phyloP scores from a whole-genome alignment of 2,888 invertebrate genomes.

The Euzetes globulus region DNA sequence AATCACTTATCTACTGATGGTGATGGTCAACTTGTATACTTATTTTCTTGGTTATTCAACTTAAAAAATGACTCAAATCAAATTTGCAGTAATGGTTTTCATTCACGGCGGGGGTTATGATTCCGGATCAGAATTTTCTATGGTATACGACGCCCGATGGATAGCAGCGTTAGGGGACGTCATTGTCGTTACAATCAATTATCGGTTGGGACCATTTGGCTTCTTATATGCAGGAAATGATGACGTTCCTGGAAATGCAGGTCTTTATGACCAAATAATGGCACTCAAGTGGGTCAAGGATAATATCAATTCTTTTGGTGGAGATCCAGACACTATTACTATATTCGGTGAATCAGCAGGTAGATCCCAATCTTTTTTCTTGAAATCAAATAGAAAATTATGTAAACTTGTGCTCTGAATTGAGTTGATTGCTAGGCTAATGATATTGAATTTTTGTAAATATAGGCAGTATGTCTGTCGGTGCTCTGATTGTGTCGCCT shows the following conservation, averaged over 20 bases:
- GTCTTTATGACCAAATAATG: constrained; percentile 51
- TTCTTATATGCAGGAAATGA: constrained; percentile 32
- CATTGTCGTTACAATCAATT: constrained; percentile 51
- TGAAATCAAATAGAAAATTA: too few relatives aligned
- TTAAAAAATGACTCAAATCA: not conserved
- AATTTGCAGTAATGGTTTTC: constrained; percentile 45
- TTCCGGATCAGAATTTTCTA: constrained; percentile 41
- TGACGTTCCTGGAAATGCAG: constrained; percentile 50
- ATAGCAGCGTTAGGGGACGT: constrained; percentile 47
- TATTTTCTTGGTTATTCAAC: too few relatives aligned
- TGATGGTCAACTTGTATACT: too few relatives aligned
- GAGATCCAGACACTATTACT: constrained; percentile 47
- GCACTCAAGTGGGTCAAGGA: constrained; percentile 44
- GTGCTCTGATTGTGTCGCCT: constrained; percentile 18
- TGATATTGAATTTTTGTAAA: too few relatives aligned
- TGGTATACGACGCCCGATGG: constrained; percentile 38
- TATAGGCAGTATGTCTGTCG: constrained; percentile 15
- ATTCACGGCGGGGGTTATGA: constrained; percentile 46
- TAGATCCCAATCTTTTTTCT: too few relatives aligned
- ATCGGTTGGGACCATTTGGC: constrained; percentile 51
- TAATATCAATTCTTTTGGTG: constrained; percentile 46
- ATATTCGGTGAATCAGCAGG: constrained; percentile 52
- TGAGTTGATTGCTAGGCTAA: not conserved
- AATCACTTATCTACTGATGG: too few relatives aligned
- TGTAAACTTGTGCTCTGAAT: too few relatives aligned